Conservation (phyloP, 2,888 invertebrate genomes). For the Dasysyrphus tricinctus region DNA sequence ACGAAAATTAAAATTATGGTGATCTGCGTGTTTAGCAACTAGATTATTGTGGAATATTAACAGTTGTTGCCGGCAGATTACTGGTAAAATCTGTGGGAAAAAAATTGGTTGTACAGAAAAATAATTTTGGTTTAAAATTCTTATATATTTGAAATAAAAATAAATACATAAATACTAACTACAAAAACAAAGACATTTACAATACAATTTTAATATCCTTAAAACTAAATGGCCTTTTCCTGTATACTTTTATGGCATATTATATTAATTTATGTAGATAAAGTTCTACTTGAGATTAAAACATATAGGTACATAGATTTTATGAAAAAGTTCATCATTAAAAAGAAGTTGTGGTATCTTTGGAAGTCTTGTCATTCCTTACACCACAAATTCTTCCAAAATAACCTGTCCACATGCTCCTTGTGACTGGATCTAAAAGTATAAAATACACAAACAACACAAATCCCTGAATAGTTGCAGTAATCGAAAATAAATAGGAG, state of each 20-base stretch:
- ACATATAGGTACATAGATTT: neutral
- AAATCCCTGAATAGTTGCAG: slow-evolving; percentile 87
- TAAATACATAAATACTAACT: slow-evolving; percentile 32
- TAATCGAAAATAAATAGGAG: slow-evolving; percentile 87
- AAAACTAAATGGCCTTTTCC: slow-evolving; percentile 12
- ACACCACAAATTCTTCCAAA: slow-evolving; percentile 62
- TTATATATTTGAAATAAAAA: slow-evolving; percentile 4
- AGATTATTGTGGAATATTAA: too few species aligned
- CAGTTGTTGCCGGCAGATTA: too few species aligned
- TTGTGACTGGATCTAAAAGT: slow-evolving; percentile 85
- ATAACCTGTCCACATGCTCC: slow-evolving; percentile 84
- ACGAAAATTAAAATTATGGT: too few species aligned
- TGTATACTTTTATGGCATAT: slow-evolving; percentile 29
- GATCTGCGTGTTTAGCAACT: too few species aligned
- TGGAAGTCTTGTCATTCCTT: slow-evolving; percentile 62
- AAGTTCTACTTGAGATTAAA: neutral
- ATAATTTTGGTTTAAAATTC: neutral
- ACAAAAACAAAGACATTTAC: slow-evolving; percentile 27
- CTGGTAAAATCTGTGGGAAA: too few species aligned
- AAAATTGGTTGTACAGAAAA: too few species aligned
- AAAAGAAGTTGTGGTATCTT: slow-evolving; percentile 70
- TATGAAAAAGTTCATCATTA: neutral
- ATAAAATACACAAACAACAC: slow-evolving; percentile 87
- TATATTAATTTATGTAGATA: neutral
- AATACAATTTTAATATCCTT: slow-evolving; percentile 6